These are phyloP conservation scores for Clytia hemisphaerica DNA, from an alignment of 30 jellyfish, hydroid and myxozoan genomes.

Conservation along the genomic window DNA sequence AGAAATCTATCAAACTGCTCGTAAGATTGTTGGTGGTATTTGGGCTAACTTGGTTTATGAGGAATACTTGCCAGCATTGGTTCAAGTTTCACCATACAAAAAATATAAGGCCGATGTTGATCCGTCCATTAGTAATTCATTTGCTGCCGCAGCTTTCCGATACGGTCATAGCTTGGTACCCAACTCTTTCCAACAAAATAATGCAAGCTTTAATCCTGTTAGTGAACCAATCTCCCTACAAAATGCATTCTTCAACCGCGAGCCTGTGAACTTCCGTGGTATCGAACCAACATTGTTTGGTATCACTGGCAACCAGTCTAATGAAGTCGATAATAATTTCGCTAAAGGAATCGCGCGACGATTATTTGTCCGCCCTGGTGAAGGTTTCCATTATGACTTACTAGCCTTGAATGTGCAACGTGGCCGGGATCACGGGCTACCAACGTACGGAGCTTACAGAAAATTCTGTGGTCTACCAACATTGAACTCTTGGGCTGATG, in stretches of 20 bases:
- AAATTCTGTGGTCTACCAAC: slow-evolving; percentile 35
- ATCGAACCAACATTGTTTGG: slow-evolving; percentile 65
- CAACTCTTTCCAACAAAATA: slow-evolving; percentile 45
- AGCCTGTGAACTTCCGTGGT: slow-evolving; percentile 36
- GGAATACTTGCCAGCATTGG: slow-evolving; percentile 62
- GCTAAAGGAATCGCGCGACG: slow-evolving; percentile 53
- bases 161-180: slow-evolving; percentile 80
- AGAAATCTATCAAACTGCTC: slow-evolving; percentile 49
- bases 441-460: slow-evolving; percentile 66
- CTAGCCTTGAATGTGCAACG: slow-evolving; percentile 68
- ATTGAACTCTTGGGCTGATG: slow-evolving; percentile 34
- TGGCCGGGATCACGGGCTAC: slow-evolving; percentile 80
- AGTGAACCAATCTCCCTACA: slow-evolving; percentile 54
- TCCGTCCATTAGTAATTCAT: slow-evolving; percentile 54
- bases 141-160: slow-evolving; percentile 79
- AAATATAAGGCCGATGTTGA: slow-evolving; percentile 53
- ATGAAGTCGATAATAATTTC: slow-evolving; percentile 46
- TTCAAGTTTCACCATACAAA: slow-evolving; percentile 16
- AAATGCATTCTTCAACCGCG: slow-evolving; percentile 48
- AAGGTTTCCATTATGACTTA: slow-evolving; percentile 41
- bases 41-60: slow-evolving; percentile 44
- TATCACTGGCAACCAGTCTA: slow-evolving; percentile 65
- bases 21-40: slow-evolving; percentile 58
- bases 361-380: slow-evolving; percentile 70
- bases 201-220: slow-evolving; percentile 52